A percentile compares a stretch with the other conserved stretches of the same genome.
Evolutionary conservation across 2,888 invertebrate species (phyloP).

Genomic region (Germaria angustata): DNA sequence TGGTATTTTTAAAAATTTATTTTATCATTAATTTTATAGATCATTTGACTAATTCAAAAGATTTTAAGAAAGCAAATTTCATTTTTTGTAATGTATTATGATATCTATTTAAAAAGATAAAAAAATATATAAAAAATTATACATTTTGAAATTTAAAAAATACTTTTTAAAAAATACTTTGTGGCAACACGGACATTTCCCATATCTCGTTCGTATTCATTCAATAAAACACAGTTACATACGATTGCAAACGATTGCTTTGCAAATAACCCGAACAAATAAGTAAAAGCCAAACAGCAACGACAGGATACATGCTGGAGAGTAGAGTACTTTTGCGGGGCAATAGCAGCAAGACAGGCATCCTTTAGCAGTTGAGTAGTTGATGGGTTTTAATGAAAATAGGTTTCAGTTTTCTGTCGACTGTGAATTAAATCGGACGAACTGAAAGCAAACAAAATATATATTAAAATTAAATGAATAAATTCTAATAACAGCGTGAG

Average conservation of each 20-base stretch:
- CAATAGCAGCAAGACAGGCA: conserved; percentile 32
- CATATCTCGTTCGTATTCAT: conserved; percentile 34
- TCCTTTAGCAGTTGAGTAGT: conserved; percentile 22
- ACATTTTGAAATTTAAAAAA: too few relatives aligned
- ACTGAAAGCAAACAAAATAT: conserved; percentile 5
- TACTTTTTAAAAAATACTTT: too few relatives aligned
- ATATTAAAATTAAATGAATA: background rate
- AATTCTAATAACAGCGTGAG: background rate
- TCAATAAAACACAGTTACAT: conserved; percentile 36
- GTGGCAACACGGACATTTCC: background rate
- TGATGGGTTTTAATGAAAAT: conserved; percentile 28
- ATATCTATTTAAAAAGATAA: too few relatives aligned
- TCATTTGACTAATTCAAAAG: too few relatives aligned
- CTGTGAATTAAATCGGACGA: conserved; percentile 61
- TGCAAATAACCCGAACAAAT: conserved; percentile 33
- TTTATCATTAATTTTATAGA: too few relatives aligned
- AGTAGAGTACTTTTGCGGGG: conserved; percentile 2
- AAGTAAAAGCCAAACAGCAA: conserved; percentile 5
- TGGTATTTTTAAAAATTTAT: too few relatives aligned
- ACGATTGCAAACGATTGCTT: conserved; percentile 33
- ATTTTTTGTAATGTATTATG: too few relatives aligned
- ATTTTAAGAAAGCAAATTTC: too few relatives aligned
- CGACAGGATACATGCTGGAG: conserved; percentile 34
- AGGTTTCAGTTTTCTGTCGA: conserved; percentile 61
- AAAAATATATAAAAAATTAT: too few relatives aligned